Percentiles rank a stretch among this genome's conserved stretches.
phyloP scores from a whole-genome alignment of 2,888 invertebrate species.

The Limulus polyphemus region DNA sequence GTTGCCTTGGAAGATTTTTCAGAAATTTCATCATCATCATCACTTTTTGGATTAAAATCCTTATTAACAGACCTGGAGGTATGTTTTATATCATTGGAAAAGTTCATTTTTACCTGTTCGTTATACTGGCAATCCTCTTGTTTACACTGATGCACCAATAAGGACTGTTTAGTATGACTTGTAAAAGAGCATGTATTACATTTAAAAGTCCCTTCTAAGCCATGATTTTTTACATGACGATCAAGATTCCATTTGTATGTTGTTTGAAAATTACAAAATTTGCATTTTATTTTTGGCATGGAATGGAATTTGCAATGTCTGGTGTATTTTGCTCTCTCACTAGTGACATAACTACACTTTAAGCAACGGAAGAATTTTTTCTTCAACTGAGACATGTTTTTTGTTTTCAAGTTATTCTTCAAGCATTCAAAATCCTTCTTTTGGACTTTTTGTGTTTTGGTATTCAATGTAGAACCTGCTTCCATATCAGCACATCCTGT shows the following conservation, averaged over 20 bases:
- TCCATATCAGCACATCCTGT: no score
- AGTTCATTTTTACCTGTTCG: not conserved
- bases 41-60: not conserved
- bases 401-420: conserved; percentile 44
- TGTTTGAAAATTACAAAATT: conserved; percentile 82
- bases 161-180: conserved; percentile 20
- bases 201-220: conserved; percentile 19
- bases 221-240: conserved; percentile 79
- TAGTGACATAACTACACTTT: conserved; percentile 81
- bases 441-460: conserved; percentile 42
- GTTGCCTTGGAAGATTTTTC: no score
- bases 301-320: conserved; percentile 55
- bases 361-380: conserved; percentile 69
- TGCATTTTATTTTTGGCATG: conserved; percentile 89
- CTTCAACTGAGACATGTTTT: conserved; percentile 49
- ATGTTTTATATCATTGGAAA: not conserved
- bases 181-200: conserved; percentile 22
- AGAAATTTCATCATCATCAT: no score
- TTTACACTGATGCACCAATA: conserved; percentile 20
- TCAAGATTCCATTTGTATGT: conserved; percentile 85
- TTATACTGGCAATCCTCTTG: conserved; percentile 13
- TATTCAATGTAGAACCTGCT: no score
- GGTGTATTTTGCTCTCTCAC: conserved; percentile 73
- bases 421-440: conserved; percentile 55
- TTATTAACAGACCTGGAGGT: not conserved